phyloP scores from a whole-genome alignment of 2,797 vertebrate species.

The Artibeus lituratus region DNA sequence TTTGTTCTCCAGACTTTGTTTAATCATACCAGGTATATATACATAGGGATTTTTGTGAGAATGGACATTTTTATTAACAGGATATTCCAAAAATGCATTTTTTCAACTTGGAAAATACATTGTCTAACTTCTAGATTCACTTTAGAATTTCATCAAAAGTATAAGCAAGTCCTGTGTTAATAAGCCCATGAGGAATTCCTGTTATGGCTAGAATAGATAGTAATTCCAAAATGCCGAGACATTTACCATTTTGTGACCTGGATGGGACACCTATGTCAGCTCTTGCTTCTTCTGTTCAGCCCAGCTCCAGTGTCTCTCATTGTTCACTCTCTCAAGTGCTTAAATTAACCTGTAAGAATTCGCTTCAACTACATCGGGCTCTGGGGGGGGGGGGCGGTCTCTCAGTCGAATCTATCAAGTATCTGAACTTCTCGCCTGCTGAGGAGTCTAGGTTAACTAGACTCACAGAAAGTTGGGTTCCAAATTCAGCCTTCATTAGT shows the following conservation, averaged over 20 bases:
- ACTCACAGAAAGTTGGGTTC: background rate
- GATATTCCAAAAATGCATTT: background rate
- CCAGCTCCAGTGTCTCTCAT: background rate
- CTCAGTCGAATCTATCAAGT: background rate
- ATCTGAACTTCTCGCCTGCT: background rate
- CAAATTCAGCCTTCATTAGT: background rate
- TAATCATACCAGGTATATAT: background rate
- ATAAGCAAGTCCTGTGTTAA: background rate
- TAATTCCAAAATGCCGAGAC: background rate
- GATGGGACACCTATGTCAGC: background rate
- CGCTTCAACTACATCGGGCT: background rate
- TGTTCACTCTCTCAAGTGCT: background rate
- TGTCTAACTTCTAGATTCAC: background rate
- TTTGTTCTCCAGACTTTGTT: conserved; percentile 49
- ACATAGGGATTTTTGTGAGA: background rate
- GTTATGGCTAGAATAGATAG: background rate
- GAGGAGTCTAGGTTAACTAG: background rate
- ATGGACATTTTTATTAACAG: conserved; percentile 9
- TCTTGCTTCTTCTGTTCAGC: background rate
- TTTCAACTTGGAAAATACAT: background rate
- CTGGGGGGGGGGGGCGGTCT: background rate
- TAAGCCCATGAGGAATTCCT: background rate
- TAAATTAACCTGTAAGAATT: background rate
- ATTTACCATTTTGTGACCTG: background rate
- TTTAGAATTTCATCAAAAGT: background rate